These are phyloP conservation scores for Thaleichthys pacificus DNA, from an alignment of 2,797 vertebrate genomes.

Conservation along the genomic window DNA sequence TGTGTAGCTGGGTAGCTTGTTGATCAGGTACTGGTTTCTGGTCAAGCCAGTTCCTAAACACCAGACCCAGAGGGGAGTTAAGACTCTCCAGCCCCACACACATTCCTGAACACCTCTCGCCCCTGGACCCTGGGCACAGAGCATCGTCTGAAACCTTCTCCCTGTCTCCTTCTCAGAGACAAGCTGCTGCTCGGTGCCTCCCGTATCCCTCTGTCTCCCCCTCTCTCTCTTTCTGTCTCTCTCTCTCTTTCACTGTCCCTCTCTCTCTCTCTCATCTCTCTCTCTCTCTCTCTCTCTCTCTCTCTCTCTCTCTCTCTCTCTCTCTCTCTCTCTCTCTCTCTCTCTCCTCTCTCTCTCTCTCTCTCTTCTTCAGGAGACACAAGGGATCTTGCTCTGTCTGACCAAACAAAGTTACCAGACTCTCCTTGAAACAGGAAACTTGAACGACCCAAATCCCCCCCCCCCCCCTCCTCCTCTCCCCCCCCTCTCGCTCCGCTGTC, in stretches of 20 bases:
- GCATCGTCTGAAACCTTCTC: too few species aligned
- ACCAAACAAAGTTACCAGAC: constrained; percentile 36
- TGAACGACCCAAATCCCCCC: background rate
- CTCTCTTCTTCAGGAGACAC: constrained; percentile 22
- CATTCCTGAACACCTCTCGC: background rate
- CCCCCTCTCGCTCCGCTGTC: constrained; percentile 20
- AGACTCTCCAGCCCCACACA: too few species aligned
- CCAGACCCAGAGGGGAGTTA: background rate
- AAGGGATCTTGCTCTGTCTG: constrained; percentile 31
- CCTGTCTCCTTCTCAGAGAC: background rate
- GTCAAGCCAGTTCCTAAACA: background rate
- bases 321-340: constrained; percentile 27
- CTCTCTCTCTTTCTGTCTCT: background rate
- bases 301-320: constrained; percentile 26
- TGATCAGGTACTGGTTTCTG: background rate
- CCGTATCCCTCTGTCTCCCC: background rate
- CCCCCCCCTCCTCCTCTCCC: constrained; percentile 18
- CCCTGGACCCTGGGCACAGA: too few species aligned
- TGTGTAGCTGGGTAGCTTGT: background rate
- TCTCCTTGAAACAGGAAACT: constrained; percentile 36
- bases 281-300: constrained; percentile 4
- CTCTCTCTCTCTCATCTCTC: background rate
- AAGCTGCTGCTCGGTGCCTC: background rate
- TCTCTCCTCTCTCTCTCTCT: constrained; percentile 21
- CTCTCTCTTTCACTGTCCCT: background rate